These are phyloP conservation scores for Plagiodera versicolora DNA, from an alignment of 2,888 invertebrate species.

Conservation along the genomic window DNA sequence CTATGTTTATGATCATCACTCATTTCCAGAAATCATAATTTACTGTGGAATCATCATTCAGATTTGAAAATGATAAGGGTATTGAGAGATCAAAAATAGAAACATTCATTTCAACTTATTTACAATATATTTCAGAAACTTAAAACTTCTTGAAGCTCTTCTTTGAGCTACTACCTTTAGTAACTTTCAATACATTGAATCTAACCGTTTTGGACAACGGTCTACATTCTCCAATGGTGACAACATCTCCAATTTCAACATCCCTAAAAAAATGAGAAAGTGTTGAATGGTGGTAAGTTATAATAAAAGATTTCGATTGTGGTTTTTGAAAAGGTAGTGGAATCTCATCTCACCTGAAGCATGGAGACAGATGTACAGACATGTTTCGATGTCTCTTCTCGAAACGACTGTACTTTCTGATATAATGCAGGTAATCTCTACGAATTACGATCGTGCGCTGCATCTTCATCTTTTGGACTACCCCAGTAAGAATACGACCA, in stretches of 20 bases:
- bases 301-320: too few relatives aligned
- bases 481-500: conserved; percentile 94
- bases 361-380: conserved; percentile 97
- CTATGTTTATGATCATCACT: too few relatives aligned
- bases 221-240: conserved; percentile 97
- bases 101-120: too few relatives aligned
- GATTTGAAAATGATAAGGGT: too few relatives aligned
- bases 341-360: conserved; percentile 77
- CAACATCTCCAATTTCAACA: conserved; percentile 93
- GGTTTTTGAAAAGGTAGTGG: too few relatives aligned
- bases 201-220: conserved; percentile 98
- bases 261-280: conserved; percentile 74
- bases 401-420: conserved; percentile 97
- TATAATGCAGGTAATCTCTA: conserved; percentile 97
- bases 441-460: conserved; percentile 97
- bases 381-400: conserved; percentile 99
- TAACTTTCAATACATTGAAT: conserved; percentile 98
- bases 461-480: conserved; percentile 98
- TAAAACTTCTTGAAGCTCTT: conserved; percentile 98
- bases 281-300: too few relatives aligned
- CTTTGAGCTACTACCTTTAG: conserved; percentile 88
- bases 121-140: too few relatives aligned
- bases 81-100: too few relatives aligned
- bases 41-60: too few relatives aligned
- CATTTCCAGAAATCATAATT: too few relatives aligned